A percentile compares a stretch with the other conserved stretches of the same genome.
These are phyloP conservation scores for Aethina tumida DNA, from an alignment of 1,140 invertebrate genomes.

Conservation along the genomic window DNA sequence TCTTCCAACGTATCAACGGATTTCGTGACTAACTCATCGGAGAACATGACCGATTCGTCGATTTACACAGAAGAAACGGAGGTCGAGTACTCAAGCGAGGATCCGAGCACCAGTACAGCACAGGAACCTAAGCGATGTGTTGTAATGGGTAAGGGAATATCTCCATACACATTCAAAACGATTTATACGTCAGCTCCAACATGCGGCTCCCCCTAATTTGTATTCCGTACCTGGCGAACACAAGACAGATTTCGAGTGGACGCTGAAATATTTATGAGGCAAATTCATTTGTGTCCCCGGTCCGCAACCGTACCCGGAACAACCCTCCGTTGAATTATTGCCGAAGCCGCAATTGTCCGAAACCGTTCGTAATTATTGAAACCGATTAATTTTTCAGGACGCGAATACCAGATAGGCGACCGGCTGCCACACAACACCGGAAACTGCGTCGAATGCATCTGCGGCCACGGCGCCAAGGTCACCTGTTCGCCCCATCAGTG, in stretches of 20 bases:
- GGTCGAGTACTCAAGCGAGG: constrained; percentile 1
- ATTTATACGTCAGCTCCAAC: too few relatives aligned
- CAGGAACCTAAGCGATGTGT: constrained; percentile 11
- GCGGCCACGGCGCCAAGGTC: constrained; percentile 50
- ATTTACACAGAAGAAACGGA: constrained; percentile 4
- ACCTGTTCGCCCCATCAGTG: constrained; percentile 49
- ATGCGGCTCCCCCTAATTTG: too few relatives aligned
- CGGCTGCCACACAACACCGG: constrained; percentile 55
- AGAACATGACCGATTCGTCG: constrained; percentile 10
- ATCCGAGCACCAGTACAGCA: constrained; percentile 6
- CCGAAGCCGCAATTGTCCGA: too few relatives aligned
- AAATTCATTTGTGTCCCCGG: too few relatives aligned
- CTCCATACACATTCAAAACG: too few relatives aligned
- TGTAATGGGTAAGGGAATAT: constrained; percentile 20
- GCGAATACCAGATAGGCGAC: constrained; percentile 51
- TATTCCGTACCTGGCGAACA: too few relatives aligned
- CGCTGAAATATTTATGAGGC: constrained; percentile 10
- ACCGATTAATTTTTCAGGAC: constrained; percentile 41
- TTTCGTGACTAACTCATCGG: not conserved
- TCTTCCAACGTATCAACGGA: constrained; percentile 5
- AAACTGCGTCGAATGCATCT: constrained; percentile 58
- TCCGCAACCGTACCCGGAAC: too few relatives aligned
- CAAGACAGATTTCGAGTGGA: too few relatives aligned
- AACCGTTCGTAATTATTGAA: too few relatives aligned
- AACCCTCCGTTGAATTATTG: too few relatives aligned